phyloP scores from a whole-genome alignment of 2,888 invertebrate species.

The Amaurobius ferox region DNA sequence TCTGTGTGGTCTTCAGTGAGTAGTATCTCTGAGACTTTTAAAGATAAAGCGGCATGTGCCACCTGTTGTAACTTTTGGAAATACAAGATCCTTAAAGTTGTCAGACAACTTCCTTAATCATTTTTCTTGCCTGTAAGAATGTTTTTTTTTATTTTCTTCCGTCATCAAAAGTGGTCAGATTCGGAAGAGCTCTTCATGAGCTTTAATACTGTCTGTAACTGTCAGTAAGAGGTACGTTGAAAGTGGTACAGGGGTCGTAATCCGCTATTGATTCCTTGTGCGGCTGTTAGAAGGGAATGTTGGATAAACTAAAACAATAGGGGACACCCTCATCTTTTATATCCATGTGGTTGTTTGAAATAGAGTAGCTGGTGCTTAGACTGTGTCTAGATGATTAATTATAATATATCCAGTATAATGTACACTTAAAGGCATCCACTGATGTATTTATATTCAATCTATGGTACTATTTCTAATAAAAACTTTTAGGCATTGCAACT shows the following conservation, averaged over 20 bases:
- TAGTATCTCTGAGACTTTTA: conserved; percentile 22
- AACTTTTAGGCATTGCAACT: no score
- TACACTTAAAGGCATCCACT: no score
- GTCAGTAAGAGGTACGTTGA: neutral
- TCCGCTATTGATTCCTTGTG: neutral
- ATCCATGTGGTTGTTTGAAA: no score
- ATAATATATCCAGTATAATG: no score
- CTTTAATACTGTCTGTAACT: conserved; percentile 14
- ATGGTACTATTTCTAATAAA: no score
- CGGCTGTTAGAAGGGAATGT: no score
- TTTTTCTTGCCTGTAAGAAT: conserved; percentile 30
- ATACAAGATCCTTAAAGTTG: conserved; percentile 45
- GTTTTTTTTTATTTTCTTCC: neutral
- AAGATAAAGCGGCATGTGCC: conserved; percentile 41
- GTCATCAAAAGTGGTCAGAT: conserved; percentile 9
- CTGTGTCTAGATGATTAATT: no score
- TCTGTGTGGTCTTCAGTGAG: conserved; percentile 27
- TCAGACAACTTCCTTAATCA: conserved; percentile 43
- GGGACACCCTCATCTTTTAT: no score
- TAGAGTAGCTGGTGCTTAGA: no score
- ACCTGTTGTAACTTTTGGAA: conserved; percentile 36
- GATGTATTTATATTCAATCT: no score
- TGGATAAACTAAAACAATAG: no score
- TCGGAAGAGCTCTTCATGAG: conserved; percentile 11
- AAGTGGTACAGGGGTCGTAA: neutral